A percentile compares a stretch with the other conserved stretches of the same genome.
These are phyloP conservation scores for Oppia nitens DNA, from an alignment of 1,140 invertebrate species.

Conservation along the genomic window DNA sequence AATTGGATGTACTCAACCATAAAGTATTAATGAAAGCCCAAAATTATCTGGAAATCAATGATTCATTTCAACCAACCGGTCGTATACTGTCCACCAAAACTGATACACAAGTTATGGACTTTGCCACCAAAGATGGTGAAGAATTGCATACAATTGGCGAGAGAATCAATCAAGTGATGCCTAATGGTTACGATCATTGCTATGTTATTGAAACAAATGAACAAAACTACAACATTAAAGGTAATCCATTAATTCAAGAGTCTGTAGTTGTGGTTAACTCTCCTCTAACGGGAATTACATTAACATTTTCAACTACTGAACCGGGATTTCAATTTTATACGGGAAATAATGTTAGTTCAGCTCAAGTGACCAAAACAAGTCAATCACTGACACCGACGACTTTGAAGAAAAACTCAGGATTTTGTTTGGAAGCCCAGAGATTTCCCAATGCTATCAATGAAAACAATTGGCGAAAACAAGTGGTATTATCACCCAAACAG, in stretches of 20 bases:
- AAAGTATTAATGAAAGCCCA: slow-evolving; percentile 52
- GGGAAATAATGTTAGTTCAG: slow-evolving; percentile 43
- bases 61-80: slow-evolving; percentile 53
- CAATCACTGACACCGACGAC: neutral
- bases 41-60: slow-evolving; percentile 52
- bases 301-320: slow-evolving; percentile 65
- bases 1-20: slow-evolving; percentile 45
- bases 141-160: slow-evolving; percentile 7
- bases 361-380: slow-evolving; percentile 33
- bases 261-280: slow-evolving; percentile 40
- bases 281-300: slow-evolving; percentile 43
- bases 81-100: slow-evolving; percentile 12
- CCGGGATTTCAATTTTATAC: slow-evolving; percentile 84
- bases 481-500: slow-evolving; percentile 51
- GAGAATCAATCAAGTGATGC: neutral
- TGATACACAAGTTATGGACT: neutral
- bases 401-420: slow-evolving; percentile 42
- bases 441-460: slow-evolving; percentile 80
- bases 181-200: slow-evolving; percentile 16
- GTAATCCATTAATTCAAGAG: neutral
- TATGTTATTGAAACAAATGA: slow-evolving; percentile 1
- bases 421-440: slow-evolving; percentile 80
- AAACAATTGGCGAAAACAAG: slow-evolving; percentile 6
- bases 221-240: neutral
- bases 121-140: neutral